phyloP scores from a whole-genome alignment of 2,113 vertebrate species.

The Vidua chalybeata region DNA sequence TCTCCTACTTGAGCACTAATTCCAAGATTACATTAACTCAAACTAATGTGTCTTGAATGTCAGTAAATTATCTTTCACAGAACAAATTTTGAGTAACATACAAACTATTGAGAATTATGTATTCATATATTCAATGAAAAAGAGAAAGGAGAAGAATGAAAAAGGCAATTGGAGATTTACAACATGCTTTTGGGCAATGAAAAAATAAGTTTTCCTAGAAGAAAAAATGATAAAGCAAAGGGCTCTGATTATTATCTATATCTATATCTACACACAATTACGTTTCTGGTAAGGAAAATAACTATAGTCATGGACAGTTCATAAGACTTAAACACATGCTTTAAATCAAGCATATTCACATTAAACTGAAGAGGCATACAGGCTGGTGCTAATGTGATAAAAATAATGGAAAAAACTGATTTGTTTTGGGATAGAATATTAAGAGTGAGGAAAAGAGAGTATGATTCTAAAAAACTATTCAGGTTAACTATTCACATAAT shows the following conservation, averaged over 20 bases:
- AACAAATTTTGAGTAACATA: background rate
- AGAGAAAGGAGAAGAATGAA: background rate
- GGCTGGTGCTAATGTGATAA: background rate
- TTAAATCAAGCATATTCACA: background rate
- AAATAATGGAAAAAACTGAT: background rate
- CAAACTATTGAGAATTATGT: background rate
- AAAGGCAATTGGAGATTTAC: background rate
- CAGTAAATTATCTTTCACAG: background rate
- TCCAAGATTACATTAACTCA: background rate
- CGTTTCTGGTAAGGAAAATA: background rate
- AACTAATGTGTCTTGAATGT: background rate
- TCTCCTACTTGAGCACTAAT: background rate
- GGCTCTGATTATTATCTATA: background rate
- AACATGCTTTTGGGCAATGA: rapidly evolving
- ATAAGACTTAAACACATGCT: background rate
- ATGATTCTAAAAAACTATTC: background rate
- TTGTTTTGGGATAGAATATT: background rate
- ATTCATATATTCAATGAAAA: background rate
- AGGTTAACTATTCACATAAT: background rate
- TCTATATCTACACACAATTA: background rate
- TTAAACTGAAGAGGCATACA: background rate
- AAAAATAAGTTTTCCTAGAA: background rate
- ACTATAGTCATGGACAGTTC: background rate
- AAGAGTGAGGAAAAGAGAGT: background rate
- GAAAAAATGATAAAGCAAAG: background rate